Conservation (phyloP, 2,113 vertebrate species). For the Indicator indicator region DNA sequence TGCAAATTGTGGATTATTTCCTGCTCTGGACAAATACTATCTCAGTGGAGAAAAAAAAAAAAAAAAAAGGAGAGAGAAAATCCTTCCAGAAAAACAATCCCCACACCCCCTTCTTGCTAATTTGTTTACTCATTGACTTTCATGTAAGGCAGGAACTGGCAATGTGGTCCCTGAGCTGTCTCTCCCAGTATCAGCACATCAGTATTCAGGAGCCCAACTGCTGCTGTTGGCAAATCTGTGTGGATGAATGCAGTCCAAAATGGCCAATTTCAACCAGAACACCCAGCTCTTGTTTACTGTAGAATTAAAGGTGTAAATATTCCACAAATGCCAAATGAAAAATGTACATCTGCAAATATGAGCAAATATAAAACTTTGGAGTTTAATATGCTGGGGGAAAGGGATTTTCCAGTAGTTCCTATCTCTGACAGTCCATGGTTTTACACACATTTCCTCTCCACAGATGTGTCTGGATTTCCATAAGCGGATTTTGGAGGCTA, state of each 20-base stretch:
- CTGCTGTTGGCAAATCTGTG: conserved; percentile 59
- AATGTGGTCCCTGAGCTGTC: background rate
- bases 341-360: conserved; percentile 32
- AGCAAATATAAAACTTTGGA: background rate
- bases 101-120: background rate
- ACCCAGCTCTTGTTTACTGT: conserved; percentile 47
- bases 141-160: background rate
- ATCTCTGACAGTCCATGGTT: background rate
- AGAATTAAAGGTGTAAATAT: conserved; percentile 62
- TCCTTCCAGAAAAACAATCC: background rate
- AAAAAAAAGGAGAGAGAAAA: background rate
- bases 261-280: conserved; percentile 17
- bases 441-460: background rate
- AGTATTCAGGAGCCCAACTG: conserved; percentile 39
- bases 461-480: background rate
- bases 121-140: conserved; percentile 13
- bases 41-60: background rate
- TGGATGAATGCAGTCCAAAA: conserved; percentile 57
- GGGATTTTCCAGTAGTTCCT: background rate
- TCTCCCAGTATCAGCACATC: background rate
- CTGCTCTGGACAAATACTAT: background rate
- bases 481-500: background rate
- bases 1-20: conserved; percentile 17
- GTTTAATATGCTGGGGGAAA: background rate
- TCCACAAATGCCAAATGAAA: conserved; percentile 60